A percentile compares a stretch with the other conserved stretches of the same genome.
These are phyloP conservation scores for Xestia xanthographa DNA, from an alignment of 2,888 invertebrate species.

Conservation along the genomic window DNA sequence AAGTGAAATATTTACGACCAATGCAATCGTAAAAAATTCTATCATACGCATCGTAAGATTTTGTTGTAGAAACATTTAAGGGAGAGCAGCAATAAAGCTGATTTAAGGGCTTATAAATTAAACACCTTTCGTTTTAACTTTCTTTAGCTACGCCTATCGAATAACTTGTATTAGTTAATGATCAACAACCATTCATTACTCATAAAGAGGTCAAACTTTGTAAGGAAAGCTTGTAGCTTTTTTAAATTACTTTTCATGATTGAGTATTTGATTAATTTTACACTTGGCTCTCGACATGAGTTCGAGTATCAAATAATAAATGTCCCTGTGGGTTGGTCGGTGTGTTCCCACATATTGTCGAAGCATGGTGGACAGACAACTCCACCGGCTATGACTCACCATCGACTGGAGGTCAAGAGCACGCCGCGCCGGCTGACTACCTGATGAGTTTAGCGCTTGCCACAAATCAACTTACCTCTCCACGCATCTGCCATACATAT, in stretches of 20 bases:
- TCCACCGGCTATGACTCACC: slow-evolving; percentile 81
- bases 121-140: slow-evolving; percentile 80
- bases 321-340: slow-evolving; percentile 57
- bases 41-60: slow-evolving; percentile 67
- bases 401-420: slow-evolving; percentile 86
- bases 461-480: slow-evolving; percentile 74
- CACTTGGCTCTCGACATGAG: slow-evolving; percentile 37
- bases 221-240: slow-evolving; percentile 44
- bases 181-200: slow-evolving; percentile 70
- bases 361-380: slow-evolving; percentile 65
- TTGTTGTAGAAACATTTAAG: slow-evolving; percentile 72
- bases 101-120: slow-evolving; percentile 85
- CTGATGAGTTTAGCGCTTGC: slow-evolving; percentile 83
- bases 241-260: slow-evolving; percentile 43
- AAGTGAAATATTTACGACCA: slow-evolving; percentile 80
- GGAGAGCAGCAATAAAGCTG: slow-evolving; percentile 80
- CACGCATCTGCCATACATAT: slow-evolving; percentile 52
- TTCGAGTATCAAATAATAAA: slow-evolving; percentile 38
- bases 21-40: slow-evolving; percentile 73
- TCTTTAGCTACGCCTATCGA: slow-evolving; percentile 77
- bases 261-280: slow-evolving; percentile 46
- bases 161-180: slow-evolving; percentile 74
- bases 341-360: slow-evolving; percentile 64
- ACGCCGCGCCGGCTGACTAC: slow-evolving; percentile 80
- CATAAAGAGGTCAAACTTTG: slow-evolving; percentile 46